phyloP scores from a whole-genome alignment of 2,113 vertebrate species.

The Oryzias woworae region DNA sequence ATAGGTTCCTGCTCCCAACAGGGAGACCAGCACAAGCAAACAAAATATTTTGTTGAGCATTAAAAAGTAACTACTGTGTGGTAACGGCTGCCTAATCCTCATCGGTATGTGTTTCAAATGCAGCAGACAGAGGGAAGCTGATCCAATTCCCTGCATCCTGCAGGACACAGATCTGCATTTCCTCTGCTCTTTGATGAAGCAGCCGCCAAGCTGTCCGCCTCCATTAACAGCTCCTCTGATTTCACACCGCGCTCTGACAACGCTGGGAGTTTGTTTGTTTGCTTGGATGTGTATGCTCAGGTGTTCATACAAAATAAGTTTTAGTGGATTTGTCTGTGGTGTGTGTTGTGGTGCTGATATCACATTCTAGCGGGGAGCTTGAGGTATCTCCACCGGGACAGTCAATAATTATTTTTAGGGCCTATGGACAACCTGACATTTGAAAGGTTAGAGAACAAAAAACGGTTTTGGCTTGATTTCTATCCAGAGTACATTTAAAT shows the following conservation, averaged over 20 bases:
- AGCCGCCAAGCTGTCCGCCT: conserved; percentile 65
- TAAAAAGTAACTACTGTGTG: conserved; percentile 40
- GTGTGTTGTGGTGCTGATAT: conserved; percentile 38
- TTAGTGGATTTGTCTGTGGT: conserved; percentile 32
- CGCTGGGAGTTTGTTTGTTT: conserved; percentile 26
- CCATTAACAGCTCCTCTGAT: conserved; percentile 71
- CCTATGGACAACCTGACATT: conserved; percentile 8
- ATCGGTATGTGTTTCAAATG: conserved; percentile 49
- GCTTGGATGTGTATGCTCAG: conserved; percentile 14
- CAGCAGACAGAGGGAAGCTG: conserved; percentile 57
- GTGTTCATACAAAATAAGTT: conserved; percentile 43
- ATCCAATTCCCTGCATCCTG: conserved; percentile 61
- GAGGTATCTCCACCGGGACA: conserved; percentile 16
- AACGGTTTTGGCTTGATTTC: neutral
- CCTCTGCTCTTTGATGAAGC: conserved; percentile 69
- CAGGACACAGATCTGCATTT: conserved; percentile 74
- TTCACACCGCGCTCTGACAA: conserved; percentile 63
- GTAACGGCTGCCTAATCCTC: conserved; percentile 45
- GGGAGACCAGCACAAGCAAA: conserved; percentile 23
- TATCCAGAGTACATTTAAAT: neutral
- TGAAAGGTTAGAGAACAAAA: conserved; percentile 2
- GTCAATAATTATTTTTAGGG: conserved; percentile 41
- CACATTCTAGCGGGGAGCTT: conserved; percentile 16
- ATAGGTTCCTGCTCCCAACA: conserved; percentile 24
- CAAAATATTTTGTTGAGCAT: conserved; percentile 46